A percentile compares a stretch with the other conserved stretches of the same genome.
Evolutionary conservation across 2,888 invertebrate species (phyloP).

Genomic region (Dascillus cervinus): DNA sequence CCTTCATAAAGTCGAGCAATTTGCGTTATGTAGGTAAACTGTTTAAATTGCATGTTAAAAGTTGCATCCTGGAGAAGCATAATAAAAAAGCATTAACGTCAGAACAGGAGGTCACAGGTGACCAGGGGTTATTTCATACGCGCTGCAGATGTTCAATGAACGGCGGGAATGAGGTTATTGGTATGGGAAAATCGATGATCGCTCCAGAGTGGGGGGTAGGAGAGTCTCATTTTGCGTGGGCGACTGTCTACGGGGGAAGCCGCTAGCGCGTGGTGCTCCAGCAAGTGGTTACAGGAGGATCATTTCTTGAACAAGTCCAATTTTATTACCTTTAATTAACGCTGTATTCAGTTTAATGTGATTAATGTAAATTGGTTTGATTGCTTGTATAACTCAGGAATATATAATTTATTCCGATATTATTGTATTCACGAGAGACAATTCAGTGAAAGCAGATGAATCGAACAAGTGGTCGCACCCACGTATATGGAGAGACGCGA

Average conservation of each 20-base stretch:
- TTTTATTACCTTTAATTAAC: too few species aligned
- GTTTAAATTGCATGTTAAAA: too few species aligned
- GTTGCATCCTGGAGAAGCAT: too few species aligned
- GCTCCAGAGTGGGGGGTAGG: conserved; percentile 26
- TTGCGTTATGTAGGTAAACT: too few species aligned
- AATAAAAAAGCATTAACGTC: conserved; percentile 6
- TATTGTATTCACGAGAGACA: too few species aligned
- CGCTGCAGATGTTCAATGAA: conserved; percentile 35
- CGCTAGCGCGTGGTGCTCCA: conserved; percentile 25
- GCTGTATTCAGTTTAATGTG: too few species aligned
- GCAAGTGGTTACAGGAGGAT: conserved; percentile 26
- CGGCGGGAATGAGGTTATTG: conserved; percentile 21
- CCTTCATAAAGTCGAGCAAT: too few species aligned
- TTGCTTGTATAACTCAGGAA: too few species aligned
- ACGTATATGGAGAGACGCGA: conserved; percentile 20
- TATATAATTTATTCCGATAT: too few species aligned
- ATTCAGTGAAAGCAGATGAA: conserved; percentile 2
- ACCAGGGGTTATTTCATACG: conserved; percentile 22
- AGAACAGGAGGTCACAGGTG: conserved; percentile 23
- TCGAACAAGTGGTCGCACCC: conserved; percentile 29
- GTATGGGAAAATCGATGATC: conserved; percentile 16
- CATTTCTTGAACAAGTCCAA: too few species aligned
- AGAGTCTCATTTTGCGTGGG: conserved; percentile 37
- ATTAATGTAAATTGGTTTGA: too few species aligned
- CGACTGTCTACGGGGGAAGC: conserved; percentile 33